Percentiles rank a stretch among this genome's conserved stretches.
phyloP scores from a whole-genome alignment of 2,797 vertebrate species.

The Pachyuromys duprasi region DNA sequence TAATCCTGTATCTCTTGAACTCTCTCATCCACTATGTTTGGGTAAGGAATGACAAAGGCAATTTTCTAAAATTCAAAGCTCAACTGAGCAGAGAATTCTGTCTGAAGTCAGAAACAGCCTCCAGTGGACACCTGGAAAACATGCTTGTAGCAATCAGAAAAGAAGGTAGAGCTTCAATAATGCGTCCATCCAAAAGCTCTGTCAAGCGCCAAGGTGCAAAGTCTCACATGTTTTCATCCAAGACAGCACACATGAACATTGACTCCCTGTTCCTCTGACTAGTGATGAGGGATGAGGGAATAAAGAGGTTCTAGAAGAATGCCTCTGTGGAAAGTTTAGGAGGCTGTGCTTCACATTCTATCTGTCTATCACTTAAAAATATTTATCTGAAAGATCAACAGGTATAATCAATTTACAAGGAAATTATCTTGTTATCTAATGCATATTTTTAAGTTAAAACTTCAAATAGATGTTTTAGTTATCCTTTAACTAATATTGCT shows the following conservation, averaged over 20 bases:
- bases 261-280: not conserved
- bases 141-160: not conserved
- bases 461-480: not conserved
- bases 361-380: not conserved
- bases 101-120: not conserved
- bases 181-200: not conserved
- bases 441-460: not conserved
- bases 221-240: not conserved
- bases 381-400: not conserved
- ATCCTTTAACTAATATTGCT: too few species aligned
- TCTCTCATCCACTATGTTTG: not conserved
- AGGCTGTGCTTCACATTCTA: not conserved
- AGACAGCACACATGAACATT: not conserved
- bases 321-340: not conserved
- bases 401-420: not conserved
- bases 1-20: not conserved
- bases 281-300: not conserved
- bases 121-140: not conserved
- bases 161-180: not conserved
- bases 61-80: not conserved
- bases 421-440: not conserved
- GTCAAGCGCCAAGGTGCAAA: not conserved
- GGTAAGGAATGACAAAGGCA: not conserved
- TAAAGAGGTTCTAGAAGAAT: not conserved
- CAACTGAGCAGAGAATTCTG: not conserved